Conservation (phyloP, 2,113 vertebrate species). For the Prunella himalayana region DNA sequence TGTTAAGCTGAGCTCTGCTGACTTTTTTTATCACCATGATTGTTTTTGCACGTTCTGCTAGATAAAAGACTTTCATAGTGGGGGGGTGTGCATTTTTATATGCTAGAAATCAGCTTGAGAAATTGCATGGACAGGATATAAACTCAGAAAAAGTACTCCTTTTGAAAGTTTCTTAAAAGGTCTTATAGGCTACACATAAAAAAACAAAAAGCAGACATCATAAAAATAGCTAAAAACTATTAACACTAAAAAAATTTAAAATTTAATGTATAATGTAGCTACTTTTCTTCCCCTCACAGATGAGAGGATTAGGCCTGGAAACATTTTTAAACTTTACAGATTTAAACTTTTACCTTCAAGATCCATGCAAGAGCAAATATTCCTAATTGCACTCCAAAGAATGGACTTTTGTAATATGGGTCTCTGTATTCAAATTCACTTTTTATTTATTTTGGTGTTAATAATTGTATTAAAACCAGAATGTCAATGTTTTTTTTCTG, state of each 20-base stretch:
- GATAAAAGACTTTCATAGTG: neutral
- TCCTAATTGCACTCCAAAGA: neutral
- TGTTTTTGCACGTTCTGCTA: neutral
- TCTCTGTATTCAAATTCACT: neutral
- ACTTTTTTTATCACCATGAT: neutral
- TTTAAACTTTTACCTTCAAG: neutral
- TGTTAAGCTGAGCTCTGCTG: neutral
- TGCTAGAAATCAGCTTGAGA: neutral
- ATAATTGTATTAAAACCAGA: neutral
- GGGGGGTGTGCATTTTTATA: neutral
- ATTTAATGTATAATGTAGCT: neutral
- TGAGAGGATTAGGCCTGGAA: neutral
- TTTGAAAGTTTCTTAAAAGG: neutral
- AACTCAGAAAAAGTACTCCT: neutral
- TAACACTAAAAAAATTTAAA: neutral
- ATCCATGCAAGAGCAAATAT: neutral
- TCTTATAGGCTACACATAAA: neutral
- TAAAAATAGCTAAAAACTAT: neutral
- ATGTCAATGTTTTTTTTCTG: neutral
- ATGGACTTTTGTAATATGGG: neutral
- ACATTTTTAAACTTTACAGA: neutral
- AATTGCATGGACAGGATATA: neutral
- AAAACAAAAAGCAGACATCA: accelerated
- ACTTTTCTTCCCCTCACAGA: neutral
- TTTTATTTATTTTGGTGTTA: neutral